phyloP scores from a whole-genome alignment of 2,797 vertebrate genomes.

The Mormyrops attenuatus region DNA sequence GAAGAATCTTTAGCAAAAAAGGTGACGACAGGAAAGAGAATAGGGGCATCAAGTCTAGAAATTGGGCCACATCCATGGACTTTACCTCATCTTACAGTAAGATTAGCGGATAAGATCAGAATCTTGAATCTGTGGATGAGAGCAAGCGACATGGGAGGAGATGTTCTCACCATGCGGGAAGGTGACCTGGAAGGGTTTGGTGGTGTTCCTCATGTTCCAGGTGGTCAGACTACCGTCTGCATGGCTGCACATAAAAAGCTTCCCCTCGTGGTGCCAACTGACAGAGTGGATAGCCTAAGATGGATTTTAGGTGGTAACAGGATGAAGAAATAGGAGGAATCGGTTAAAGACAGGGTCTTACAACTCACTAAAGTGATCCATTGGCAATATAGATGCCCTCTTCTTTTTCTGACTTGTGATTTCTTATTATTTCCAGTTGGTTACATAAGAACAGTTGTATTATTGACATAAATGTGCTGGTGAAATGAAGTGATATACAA shows the following conservation, averaged over 20 bases:
- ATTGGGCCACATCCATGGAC: not conserved
- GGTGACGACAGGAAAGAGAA: not conserved
- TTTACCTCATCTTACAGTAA: not conserved
- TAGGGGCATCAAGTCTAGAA: not conserved
- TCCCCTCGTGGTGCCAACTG: slow-evolving; percentile 95
- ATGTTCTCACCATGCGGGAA: slow-evolving; percentile 85
- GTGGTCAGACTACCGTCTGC: slow-evolving; percentile 92
- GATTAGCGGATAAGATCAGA: not conserved
- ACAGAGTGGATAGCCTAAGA: slow-evolving; percentile 90
- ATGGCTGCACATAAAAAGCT: slow-evolving; percentile 98
- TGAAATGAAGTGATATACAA: not conserved
- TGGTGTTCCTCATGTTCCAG: slow-evolving; percentile 90
- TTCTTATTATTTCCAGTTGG: not conserved
- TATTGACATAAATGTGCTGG: not conserved
- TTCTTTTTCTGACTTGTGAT: not conserved
- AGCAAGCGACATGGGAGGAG: not conserved
- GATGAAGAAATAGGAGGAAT: not conserved
- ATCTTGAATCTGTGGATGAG: not conserved
- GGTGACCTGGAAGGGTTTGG: slow-evolving; percentile 89
- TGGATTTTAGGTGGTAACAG: slow-evolving; percentile 5
- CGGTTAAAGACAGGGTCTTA: not conserved
- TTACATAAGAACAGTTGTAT: not conserved
- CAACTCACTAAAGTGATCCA: not conserved
- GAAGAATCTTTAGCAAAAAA: not conserved
- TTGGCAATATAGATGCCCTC: not conserved